Conservation (phyloP, 1,140 invertebrate genomes). For the Drosophila mojavensis region DNA sequence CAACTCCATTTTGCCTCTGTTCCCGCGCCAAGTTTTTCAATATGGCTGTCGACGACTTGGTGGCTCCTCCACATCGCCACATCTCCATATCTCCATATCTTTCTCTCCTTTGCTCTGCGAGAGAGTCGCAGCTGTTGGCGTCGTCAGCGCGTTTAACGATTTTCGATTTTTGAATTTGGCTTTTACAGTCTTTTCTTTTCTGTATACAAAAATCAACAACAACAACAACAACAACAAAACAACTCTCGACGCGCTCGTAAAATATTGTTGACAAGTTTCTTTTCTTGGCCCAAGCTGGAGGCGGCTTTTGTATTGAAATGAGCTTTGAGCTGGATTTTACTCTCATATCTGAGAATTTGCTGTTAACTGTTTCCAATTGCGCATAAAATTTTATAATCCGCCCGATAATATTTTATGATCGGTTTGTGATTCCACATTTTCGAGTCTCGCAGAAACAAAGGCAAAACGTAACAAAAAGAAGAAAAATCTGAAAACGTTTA, state of each 20-base stretch:
- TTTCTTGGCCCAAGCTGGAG: constrained; percentile 23
- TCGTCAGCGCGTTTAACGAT: constrained; percentile 47
- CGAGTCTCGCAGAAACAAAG: constrained; percentile 50
- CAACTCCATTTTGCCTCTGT: constrained; percentile 73
- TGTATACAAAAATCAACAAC: constrained; percentile 5
- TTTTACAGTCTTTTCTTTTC: constrained; percentile 53
- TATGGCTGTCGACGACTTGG: constrained; percentile 74
- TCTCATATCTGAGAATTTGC: constrained; percentile 65
- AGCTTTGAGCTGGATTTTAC: constrained; percentile 61
- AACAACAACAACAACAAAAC: not conserved
- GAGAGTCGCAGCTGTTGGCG: constrained; percentile 60
- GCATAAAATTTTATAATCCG: constrained; percentile 78
- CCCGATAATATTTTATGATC: constrained; percentile 40
- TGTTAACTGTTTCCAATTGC: constrained; percentile 80
- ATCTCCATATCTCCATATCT: not conserved
- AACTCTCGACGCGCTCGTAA: constrained; percentile 61
- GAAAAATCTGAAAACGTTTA: constrained; percentile 68
- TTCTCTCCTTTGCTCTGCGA: not conserved
- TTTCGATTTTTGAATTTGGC: constrained; percentile 21
- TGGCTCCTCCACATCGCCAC: constrained; percentile 5
- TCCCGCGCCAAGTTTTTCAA: constrained; percentile 52
- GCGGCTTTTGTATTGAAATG: constrained; percentile 73
- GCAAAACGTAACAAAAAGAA: constrained; percentile 34
- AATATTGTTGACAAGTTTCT: constrained; percentile 81
- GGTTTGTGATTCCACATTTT: constrained; percentile 32